Base-by-base conservation (phyloP, 2,113 vertebrate genomes). In the Pardalotus punctatus region DNA sequence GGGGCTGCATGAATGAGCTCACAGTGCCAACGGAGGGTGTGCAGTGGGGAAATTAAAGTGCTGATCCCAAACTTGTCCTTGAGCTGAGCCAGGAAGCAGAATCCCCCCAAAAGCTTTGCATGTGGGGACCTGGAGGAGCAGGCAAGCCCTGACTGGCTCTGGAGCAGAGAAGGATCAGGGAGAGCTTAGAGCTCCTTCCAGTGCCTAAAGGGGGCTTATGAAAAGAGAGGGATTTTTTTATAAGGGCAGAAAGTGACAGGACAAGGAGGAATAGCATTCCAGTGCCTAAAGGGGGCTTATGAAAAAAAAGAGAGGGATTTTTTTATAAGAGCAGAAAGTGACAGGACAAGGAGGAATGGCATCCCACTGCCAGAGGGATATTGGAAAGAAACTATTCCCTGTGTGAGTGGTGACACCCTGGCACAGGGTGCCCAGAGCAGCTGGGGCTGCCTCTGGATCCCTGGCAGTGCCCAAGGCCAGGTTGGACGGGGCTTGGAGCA, bases 401-500 rank as follows among this genome's bases (percentile, higher is more conserved):
- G 27, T 3, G 53, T 8, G 23, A 3, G 28, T 28, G 54, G 43
- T 1, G 4, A 66, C 3, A 4, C 16, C 35, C 25, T 42, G 45
- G 36, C 53, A 10, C 38, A 69, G 54, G 45, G 0, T 69, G 54
- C 33, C 38, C 64, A 86, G 54, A 60, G 56, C 3, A 38, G 38
- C 47, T 70, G 56, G 29, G 73, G 56, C 28, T 54, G 54, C 15
- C 43, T 50, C 76, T 61, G 73, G 47, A 81, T 65, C 43, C 14
- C 7, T n/a, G 36, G 36, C 2, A 81, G 14, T 66, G 43, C 2
- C 23, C 38, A 23, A 45, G 12, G 27, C 33, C 60, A 58, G 45
- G 28, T 0, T 72, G 51, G 42, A 20, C 0, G 0, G 12, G 31
- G 22, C 18, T 43, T 58, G 45, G 53, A 89, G 45, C n/a, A 29